Conservation (phyloP, 2,797 vertebrate genomes). For the Sciaenops ocellatus region DNA sequence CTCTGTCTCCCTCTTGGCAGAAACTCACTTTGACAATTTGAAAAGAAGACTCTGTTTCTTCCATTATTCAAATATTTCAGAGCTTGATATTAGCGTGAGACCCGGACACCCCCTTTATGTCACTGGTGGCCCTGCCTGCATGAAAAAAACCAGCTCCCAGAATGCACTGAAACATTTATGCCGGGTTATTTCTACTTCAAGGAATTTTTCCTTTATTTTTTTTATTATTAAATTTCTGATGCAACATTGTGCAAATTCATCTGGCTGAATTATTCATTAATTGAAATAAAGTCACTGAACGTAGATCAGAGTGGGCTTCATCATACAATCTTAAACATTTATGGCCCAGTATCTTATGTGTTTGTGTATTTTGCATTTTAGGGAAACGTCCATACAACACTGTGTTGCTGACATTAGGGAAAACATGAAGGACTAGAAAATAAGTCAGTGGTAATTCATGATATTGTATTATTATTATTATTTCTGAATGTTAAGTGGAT, state of each 20-base stretch:
- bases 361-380: slow-evolving; percentile 54
- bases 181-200: slow-evolving; percentile 82
- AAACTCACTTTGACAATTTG: slow-evolving; percentile 85
- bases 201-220: slow-evolving; percentile 65
- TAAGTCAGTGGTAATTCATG: slow-evolving; percentile 58
- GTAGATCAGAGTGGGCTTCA: slow-evolving; percentile 59
- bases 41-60: slow-evolving; percentile 82
- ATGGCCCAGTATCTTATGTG: slow-evolving; percentile 39
- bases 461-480: slow-evolving; percentile 60
- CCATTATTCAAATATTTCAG: slow-evolving; percentile 87
- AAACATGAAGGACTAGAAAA: slow-evolving; percentile 52
- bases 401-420: slow-evolving; percentile 42
- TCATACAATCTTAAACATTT: slow-evolving; percentile 56
- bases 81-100: slow-evolving; percentile 80
- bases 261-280: slow-evolving; percentile 82
- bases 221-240: slow-evolving; percentile 85
- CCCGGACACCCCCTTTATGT: slow-evolving; percentile 62
- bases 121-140: slow-evolving; percentile 68
- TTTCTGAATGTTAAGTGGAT: slow-evolving; percentile 66
- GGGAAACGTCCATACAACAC: slow-evolving; percentile 38
- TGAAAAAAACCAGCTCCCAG: slow-evolving; percentile 62
- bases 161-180: slow-evolving; percentile 84
- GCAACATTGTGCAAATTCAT: slow-evolving; percentile 85
- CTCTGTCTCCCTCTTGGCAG: slow-evolving; percentile 79
- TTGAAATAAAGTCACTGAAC: slow-evolving; percentile 73